Evolutionary conservation across 2,797 vertebrate species (phyloP), one percentile per base, ranked within the genome.

Genomic region (Gymnoscopelus braueri): DNA sequence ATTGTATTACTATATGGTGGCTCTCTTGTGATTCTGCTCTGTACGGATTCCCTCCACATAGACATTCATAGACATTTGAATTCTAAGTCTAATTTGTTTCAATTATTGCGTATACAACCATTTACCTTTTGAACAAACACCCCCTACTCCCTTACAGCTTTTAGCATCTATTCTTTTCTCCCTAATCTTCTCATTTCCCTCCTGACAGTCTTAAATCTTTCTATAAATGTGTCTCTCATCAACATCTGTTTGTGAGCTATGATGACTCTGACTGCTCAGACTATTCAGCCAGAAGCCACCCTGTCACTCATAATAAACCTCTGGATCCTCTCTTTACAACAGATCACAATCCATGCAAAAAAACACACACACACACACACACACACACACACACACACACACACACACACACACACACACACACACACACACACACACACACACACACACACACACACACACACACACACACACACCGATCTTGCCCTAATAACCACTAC

Each of bases 261-360:
- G 67, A 70, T 71, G 80, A 76, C 75, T 84, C 80, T 68, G 60
- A 81, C 75, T 67, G 64, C 62, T 57, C 63, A 67, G 69, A 70
- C 69, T 67, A 35, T 74, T 83, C 82, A 80, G 65, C 80, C 88
- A 11, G 66, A 78, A 65, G 64, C 72, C 56, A 72, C 65, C 66
- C 58, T 57, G 71, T 74, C 55, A 23, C 87, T 82, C 71, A 62
- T 63, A 70, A 77, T 60, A 62, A 80, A 80, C 81, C 78, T 67
- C 72, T 68, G 68, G 72, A 78, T 88, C 65, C 58, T 85, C 81
- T 91, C 84, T 89, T 86, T 89, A 85, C n/a, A 86, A 77, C 83
- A 84, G 69, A 84, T 84, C 74, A 73, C 74, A 67, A 61, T 58
- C 71, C 63, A 73, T 56, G 60, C 72, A 80, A 69, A 79, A 86